A percentile compares a stretch with the other conserved stretches of the same genome.
Conservation (phyloP, 2,113 vertebrate species). For the Tragelaphus scriptus region DNA sequence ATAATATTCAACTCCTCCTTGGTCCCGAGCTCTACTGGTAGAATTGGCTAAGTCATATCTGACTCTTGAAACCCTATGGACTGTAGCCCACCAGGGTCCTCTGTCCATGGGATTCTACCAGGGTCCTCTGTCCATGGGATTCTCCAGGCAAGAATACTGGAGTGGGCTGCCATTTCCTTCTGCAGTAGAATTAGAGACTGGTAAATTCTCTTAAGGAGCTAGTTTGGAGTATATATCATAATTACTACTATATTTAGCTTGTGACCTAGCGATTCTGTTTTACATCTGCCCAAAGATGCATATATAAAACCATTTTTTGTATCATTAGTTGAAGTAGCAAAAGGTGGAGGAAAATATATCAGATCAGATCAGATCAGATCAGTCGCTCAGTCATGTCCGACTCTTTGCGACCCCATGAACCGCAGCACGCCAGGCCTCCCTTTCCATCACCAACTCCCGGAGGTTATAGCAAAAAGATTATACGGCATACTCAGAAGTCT, state of each 20-base stretch:
- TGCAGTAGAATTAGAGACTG: neutral
- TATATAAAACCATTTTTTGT: neutral
- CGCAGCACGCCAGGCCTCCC: no score
- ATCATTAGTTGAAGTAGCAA: neutral
- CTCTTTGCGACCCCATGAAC: no score
- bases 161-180: neutral
- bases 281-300: neutral
- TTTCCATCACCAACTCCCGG: no score
- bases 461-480: neutral
- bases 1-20: neutral
- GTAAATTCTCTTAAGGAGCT: neutral
- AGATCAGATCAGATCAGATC: no score
- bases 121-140: neutral
- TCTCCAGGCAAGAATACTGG: neutral
- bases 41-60: neutral
- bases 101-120: neutral
- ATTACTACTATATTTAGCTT: neutral
- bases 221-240: neutral
- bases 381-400: no score
- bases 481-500: neutral
- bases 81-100: neutral
- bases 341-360: neutral
- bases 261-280: neutral
- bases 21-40: neutral
- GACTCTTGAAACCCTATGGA: fast-evolving